These are phyloP conservation scores for Myotis lucifugus DNA, from an alignment of 2,113 vertebrate species.

Conservation along the genomic window DNA sequence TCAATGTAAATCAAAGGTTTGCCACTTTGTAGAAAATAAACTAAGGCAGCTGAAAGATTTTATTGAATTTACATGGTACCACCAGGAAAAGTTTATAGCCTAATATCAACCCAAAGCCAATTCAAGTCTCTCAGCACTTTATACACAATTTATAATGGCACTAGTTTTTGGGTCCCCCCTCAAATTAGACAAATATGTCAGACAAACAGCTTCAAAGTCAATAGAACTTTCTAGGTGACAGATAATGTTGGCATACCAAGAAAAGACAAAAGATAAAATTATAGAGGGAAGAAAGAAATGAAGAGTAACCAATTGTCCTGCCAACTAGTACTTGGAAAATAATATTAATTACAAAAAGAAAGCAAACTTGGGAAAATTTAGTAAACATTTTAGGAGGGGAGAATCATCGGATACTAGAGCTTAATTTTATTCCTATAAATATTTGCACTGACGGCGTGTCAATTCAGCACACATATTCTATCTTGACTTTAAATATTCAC, in stretches of 20 bases:
- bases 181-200: neutral
- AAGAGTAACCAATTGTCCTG: neutral
- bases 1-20: neutral
- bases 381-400: neutral
- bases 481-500: constrained; percentile 52
- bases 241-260: neutral
- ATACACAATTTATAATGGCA: constrained; percentile 48
- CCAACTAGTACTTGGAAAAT: neutral
- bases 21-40: constrained; percentile 23
- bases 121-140: neutral
- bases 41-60: neutral
- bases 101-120: neutral
- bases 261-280: constrained; percentile 51
- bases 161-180: neutral
- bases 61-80: neutral
- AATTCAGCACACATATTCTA: constrained; percentile 45
- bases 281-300: neutral
- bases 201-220: constrained; percentile 33
- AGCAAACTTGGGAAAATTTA: constrained; percentile 35
- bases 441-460: neutral
- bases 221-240: constrained; percentile 24
- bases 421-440: constrained; percentile 59
- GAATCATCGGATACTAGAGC: constrained; percentile 16
- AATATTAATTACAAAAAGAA: constrained; percentile 60
- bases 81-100: neutral